phyloP scores from a whole-genome alignment of 2,797 vertebrate genomes.

The Manis pentadactyla region DNA sequence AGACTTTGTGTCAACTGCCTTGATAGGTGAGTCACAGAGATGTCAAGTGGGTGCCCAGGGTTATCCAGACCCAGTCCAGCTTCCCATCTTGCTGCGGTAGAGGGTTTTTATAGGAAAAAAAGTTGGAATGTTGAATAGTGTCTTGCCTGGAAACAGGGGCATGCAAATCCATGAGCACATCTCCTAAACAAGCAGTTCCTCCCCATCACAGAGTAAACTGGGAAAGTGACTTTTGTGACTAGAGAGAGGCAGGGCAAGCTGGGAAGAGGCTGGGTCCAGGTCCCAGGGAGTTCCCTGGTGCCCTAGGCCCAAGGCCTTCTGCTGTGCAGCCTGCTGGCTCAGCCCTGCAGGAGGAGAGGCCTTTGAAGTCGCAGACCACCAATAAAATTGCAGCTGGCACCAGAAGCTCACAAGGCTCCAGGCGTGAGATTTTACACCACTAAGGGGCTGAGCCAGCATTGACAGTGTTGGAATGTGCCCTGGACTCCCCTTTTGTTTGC shows the following conservation, averaged over 20 bases:
- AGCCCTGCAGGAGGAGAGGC: conserved; percentile 76
- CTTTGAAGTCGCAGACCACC: conserved; percentile 89
- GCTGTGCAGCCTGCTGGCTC: conserved; percentile 81
- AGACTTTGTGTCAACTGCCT: background rate
- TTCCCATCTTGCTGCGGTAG: background rate
- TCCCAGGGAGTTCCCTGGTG: conserved; percentile 62
- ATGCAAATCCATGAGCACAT: background rate
- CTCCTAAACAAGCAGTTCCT: background rate
- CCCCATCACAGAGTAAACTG: background rate
- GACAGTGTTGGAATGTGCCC: conserved; percentile 78
- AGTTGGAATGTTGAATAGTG: background rate
- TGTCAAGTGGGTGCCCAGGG: background rate
- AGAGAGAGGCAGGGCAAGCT: background rate
- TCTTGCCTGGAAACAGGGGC: background rate
- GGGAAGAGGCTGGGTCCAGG: background rate
- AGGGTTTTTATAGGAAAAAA: background rate
- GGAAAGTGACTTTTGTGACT: conserved; percentile 25
- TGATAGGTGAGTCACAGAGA: background rate
- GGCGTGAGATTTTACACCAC: conserved; percentile 84
- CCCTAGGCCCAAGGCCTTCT: conserved; percentile 82
- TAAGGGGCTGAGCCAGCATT: conserved; percentile 73
- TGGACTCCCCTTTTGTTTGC: conserved; percentile 47
- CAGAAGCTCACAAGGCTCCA: conserved; percentile 84
- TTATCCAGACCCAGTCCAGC: background rate
- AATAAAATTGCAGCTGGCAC: conserved; percentile 91